These are phyloP conservation scores for crab-eating macaque (Macaca fascicularis) DNA, from an alignment of 2,113 vertebrate genomes.

Conservation along the genomic window DNA sequence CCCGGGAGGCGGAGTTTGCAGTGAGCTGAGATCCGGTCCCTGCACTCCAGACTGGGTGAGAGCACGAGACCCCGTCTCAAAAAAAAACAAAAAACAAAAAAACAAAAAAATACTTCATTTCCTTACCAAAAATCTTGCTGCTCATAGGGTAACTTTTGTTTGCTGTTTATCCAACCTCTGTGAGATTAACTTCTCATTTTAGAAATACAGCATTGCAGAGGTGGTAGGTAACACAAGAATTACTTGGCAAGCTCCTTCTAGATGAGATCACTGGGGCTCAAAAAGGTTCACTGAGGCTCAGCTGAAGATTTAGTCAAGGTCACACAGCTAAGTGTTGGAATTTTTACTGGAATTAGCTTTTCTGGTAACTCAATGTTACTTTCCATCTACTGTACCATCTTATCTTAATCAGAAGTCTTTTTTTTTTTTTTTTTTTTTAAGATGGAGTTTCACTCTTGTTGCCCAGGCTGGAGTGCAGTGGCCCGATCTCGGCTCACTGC, in stretches of 20 bases:
- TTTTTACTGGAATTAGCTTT: background rate
- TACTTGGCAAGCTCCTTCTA: background rate
- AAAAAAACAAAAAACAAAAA: no score
- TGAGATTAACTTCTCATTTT: conserved; percentile 11
- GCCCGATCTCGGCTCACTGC: no score
- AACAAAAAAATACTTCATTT: background rate
- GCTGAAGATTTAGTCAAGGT: background rate
- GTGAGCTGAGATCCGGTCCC: no score
- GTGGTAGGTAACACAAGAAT: background rate
- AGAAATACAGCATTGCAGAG: background rate
- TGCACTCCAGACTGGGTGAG: no score
- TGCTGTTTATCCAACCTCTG: background rate
- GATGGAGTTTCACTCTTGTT: no score
- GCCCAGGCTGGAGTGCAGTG: no score
- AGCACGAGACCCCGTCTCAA: no score
- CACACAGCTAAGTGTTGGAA: background rate
- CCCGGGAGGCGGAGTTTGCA: no score
- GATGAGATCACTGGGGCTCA: background rate
- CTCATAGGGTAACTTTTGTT: background rate
- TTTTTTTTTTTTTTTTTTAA: no score
- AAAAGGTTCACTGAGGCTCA: background rate
- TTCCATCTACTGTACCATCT: background rate
- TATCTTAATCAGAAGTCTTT: background rate
- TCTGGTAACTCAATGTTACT: background rate
- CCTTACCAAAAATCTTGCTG: background rate